Evolutionary conservation across 2,113 vertebrate genomes (phyloP), one percentile per base, ranked within the genome.

Genomic region (Glareola pratincola): DNA sequence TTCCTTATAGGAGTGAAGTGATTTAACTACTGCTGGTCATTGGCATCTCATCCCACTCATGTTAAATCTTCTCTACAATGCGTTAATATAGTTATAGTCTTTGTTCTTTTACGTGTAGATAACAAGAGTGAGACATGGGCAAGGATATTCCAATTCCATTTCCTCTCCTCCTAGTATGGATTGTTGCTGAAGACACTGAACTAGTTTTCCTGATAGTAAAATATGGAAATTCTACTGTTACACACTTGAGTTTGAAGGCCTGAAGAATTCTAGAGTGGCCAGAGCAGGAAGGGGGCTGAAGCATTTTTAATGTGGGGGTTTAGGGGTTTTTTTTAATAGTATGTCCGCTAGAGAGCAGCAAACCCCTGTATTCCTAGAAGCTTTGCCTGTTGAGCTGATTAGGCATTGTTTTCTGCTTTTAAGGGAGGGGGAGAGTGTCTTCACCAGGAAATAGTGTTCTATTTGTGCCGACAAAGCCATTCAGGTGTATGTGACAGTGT

Each of bases 301-400:
- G 53, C 14, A 12, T 50, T 87, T 80, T 50, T 68, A 18, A 45
- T 10, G 8, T 29, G 34, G 10, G 6, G 10, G 34, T 30, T 43
- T 57, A 51, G 19, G 30, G 2, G n/a, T n/a, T 15, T 48, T 59
- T 91, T 82, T n/a, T 32, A 21, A 41, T 29, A 43, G 9, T 56
- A 0, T 32, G 32, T 48, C 92, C 88, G 63, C 85, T 91, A 97
- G 96, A 88, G 94, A 74, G 92, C 92, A 94, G 94, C 86, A 92
- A 26, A 84, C 48, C 22, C 29, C 29, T 84, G 12, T 83, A 3
- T 88, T 80, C 32, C 11, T 60, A 10, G 54, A 15, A 53, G n/a
- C 36, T 60, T 51, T 85, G 30, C 26, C 43, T 73, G 0, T 76
- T 76, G 48, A 24, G 50, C 36, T 73, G 48, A 5, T 66, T 0